Conservation (phyloP, 2,888 invertebrate genomes). For the Folsomia candida region DNA sequence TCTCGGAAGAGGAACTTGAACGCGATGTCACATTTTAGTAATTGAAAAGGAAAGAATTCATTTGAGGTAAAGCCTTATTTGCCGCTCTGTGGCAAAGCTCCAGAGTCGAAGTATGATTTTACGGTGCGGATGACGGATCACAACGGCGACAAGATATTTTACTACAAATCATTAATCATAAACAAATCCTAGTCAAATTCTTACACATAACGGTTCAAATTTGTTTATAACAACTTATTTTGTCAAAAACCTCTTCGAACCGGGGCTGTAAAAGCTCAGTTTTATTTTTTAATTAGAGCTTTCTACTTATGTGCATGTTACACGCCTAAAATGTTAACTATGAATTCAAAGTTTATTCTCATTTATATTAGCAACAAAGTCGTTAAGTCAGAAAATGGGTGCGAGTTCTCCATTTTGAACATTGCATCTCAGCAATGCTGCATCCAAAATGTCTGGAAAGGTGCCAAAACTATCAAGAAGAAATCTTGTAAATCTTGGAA, state of each 20-base stretch:
- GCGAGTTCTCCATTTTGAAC: no score
- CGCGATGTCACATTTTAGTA: neutral
- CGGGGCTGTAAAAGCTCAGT: neutral
- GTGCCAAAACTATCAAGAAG: neutral
- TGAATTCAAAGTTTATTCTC: no score
- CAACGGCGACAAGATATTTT: slow-evolving; percentile 10
- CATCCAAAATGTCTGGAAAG: neutral
- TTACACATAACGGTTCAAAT: neutral
- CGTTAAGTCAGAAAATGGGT: no score
- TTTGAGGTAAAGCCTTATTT: neutral
- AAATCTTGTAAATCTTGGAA: neutral
- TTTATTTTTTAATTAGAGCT: neutral
- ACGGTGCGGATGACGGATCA: slow-evolving; percentile 8
- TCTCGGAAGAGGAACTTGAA: neutral
- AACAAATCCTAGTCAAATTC: neutral
- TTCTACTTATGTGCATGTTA: neutral
- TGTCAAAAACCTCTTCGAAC: no score
- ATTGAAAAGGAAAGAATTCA: neutral
- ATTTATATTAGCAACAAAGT: no score
- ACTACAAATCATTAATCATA: slow-evolving; percentile 15
- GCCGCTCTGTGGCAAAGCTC: neutral
- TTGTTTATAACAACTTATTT: no score
- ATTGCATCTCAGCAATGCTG: neutral
- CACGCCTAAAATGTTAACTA: no score
- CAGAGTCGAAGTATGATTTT: neutral